A percentile compares a stretch with the other conserved stretches of the same genome.
Evolutionary conservation across 2,888 invertebrate species (phyloP).

Genomic region (Cerastis leucographa): DNA sequence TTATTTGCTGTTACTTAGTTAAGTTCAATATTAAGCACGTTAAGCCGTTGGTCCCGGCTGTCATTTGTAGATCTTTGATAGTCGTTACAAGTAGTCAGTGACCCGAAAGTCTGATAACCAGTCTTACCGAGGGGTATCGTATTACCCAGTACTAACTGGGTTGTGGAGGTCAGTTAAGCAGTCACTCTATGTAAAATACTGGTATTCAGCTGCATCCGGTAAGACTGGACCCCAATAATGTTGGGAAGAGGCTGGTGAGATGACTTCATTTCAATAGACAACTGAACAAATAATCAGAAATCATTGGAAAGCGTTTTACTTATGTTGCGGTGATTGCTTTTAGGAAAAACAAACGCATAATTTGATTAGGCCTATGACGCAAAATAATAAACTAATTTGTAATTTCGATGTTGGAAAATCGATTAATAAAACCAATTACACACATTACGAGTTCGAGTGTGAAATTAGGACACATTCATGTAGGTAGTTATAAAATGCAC

Average conservation of each 20-base stretch:
- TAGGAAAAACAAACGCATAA: neutral
- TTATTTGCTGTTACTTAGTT: neutral
- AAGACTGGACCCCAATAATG: too few species aligned
- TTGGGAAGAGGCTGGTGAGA: too few species aligned
- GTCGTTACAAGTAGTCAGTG: too few species aligned
- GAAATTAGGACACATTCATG: constrained; percentile 37
- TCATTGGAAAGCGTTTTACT: neutral
- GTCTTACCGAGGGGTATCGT: too few species aligned
- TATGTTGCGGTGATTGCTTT: constrained; percentile 15
- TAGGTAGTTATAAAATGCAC: constrained; percentile 25
- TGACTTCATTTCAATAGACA: neutral
- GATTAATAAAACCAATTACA: constrained; percentile 52
- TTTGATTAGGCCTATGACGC: constrained; percentile 1
- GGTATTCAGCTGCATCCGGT: too few species aligned
- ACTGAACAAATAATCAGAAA: neutral
- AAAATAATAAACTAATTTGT: constrained; percentile 9
- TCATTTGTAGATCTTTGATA: too few species aligned
- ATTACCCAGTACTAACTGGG: too few species aligned
- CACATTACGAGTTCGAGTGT: constrained; percentile 16
- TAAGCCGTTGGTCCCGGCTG: too few species aligned
- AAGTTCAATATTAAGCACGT: too few species aligned
- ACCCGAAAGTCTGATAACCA: too few species aligned
- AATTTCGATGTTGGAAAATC: constrained; percentile 30
- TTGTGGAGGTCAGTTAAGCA: too few species aligned
- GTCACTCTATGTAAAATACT: too few species aligned